Evolutionary conservation across 2,113 vertebrate genomes (phyloP), one percentile per base, ranked within the genome.

Genomic region (Erythrocercus mccallii): DNA sequence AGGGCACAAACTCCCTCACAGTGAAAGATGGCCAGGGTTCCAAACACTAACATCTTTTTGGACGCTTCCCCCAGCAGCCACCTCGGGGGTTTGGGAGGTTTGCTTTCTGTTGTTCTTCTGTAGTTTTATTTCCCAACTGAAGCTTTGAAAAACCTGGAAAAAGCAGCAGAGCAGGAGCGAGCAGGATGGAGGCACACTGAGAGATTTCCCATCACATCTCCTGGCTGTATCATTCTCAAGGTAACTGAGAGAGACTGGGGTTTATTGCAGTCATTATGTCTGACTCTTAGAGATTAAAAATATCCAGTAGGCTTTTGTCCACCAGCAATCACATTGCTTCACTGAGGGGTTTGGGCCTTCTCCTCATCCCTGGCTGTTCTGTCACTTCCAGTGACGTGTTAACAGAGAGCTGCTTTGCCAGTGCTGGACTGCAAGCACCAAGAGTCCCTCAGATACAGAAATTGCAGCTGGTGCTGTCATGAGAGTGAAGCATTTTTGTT

Each of bases 261-360:
- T 95, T 95, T 94, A 95, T 78, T 94, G 71, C 62, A 45, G 78
- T 81, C 80, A n/a, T 90, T 87, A 18, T 56, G 92, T 89, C 91
- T 61, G 81, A 56, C 81, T 74, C 38, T 92, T 91, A 56, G 77
- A 95, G 84, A 96, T 82, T 95, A 86, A 80, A 42, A 93, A 84
- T 61, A 88, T 72, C 92, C 81, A 21, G 64, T 88, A 89, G 61
- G 86, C 80, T 88, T 94, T 76, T 84, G 61, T 48, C 65, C 57
- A 64, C 5, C n/a, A 60, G 58, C 84, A 81, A 27, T 58, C 35
- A 11, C 35, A 35, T n/a, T 2, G 0, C 33, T 65, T 35, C 18
- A 21, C 28, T 0, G 0, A 3, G 6, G 20, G 18, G 14, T 31
- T 24, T 31, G 57, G 58, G 45, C 31, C 81, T 62, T 81, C 62